These are phyloP conservation scores for Zophobas atratus DNA, from an alignment of 1,140 invertebrate genomes.

Conservation along the genomic window DNA sequence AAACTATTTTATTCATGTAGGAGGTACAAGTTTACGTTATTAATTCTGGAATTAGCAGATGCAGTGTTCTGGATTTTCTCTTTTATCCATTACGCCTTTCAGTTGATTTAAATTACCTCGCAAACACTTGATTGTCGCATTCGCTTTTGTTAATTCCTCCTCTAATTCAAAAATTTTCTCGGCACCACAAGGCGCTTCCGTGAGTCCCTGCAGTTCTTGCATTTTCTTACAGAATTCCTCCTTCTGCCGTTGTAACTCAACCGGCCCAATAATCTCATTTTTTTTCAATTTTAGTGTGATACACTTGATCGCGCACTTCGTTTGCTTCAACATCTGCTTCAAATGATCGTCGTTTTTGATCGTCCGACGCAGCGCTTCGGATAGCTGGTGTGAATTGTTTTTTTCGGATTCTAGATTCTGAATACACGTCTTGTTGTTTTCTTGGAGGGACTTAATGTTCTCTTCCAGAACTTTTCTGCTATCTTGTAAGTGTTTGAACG, in stretches of 20 bases:
- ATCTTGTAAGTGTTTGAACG: too few relatives aligned
- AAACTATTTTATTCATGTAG: too few relatives aligned
- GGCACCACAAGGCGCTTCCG: conserved; percentile 35
- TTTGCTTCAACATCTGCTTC: conserved; percentile 58
- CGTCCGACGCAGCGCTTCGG: conserved; percentile 45
- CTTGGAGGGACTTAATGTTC: conserved; percentile 30
- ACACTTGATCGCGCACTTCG: conserved; percentile 55
- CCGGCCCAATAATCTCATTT: conserved; percentile 3
- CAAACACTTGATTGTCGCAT: conserved; percentile 18
- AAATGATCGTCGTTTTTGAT: conserved; percentile 55
- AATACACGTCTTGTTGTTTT: conserved; percentile 47
- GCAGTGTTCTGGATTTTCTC: conserved; percentile 55
- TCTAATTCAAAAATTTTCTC: conserved; percentile 47
- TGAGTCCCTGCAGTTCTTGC: conserved; percentile 59
- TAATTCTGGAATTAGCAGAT: conserved; percentile 58
- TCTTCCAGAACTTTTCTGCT: neutral
- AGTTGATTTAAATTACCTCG: conserved; percentile 49
- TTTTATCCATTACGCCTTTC: conserved; percentile 51
- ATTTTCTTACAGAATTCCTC: conserved; percentile 58
- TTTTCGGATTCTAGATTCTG: neutral
- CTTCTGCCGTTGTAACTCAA: conserved; percentile 49
- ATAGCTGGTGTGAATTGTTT: neutral
- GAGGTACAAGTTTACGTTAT: too few relatives aligned
- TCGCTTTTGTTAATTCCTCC: conserved; percentile 54
- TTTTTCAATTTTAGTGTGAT: conserved; percentile 47